Evolutionary conservation across 2,888 invertebrate genomes (phyloP).

Genomic region (Brachypalpus laphriformis): DNA sequence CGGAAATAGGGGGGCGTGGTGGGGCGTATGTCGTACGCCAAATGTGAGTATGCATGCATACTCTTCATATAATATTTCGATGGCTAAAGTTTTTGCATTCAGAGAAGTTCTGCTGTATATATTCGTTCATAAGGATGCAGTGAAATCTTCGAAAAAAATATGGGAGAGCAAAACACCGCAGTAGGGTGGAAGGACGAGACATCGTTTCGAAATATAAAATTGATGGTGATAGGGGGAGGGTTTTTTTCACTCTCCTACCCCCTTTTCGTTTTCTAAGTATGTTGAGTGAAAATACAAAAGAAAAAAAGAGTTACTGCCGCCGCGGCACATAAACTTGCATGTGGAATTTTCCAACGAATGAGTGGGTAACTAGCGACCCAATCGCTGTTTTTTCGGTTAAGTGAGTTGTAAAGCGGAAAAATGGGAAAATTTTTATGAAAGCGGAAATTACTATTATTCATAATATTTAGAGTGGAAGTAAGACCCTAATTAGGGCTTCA

Average conservation of each 20-base stretch:
- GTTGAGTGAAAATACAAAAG: conserved; percentile 48
- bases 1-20: conserved; percentile 43
- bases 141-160: conserved; percentile 8
- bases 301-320: conserved; percentile 28
- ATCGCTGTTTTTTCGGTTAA: conserved; percentile 39
- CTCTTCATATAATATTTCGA: conserved; percentile 41
- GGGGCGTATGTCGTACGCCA: conserved; percentile 5
- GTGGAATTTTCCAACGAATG: conserved; percentile 42
- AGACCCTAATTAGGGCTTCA: conserved; percentile 26
- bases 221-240: background rate
- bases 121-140: conserved; percentile 9
- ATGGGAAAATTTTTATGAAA: background rate
- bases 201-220: conserved; percentile 38
- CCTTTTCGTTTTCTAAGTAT: conserved; percentile 14
- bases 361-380: conserved; percentile 61
- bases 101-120: no score
- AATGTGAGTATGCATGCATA: conserved; percentile 25
- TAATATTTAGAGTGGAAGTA: conserved; percentile 47
- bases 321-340: conserved; percentile 37
- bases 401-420: conserved; percentile 50
- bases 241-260: background rate
- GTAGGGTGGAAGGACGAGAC: background rate
- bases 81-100: conserved; percentile 33
- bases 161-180: background rate
- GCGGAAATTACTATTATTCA: conserved; percentile 8